These are phyloP conservation scores for Hippocampus zosterae DNA, from an alignment of 2,113 vertebrate species.

Conservation along the genomic window DNA sequence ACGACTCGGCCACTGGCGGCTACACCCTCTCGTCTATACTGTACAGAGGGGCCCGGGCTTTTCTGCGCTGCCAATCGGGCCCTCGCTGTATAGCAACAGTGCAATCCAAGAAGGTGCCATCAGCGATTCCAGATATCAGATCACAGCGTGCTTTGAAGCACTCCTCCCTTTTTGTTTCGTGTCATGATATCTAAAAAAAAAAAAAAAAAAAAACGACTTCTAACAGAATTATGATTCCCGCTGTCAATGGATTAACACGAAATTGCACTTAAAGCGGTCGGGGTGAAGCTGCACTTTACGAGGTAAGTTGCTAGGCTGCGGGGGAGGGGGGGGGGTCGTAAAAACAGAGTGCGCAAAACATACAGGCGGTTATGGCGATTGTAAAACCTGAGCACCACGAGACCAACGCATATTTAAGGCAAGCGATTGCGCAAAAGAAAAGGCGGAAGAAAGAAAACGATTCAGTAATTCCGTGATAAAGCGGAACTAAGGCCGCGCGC, in stretches of 20 bases:
- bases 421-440: conserved; percentile 34
- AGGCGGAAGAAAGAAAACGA: conserved; percentile 6
- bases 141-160: conserved; percentile 20
- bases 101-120: conserved; percentile 54
- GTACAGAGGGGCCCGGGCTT: conserved; percentile 38
- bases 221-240: conserved; percentile 43
- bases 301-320: conserved; percentile 40
- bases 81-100: conserved; percentile 44
- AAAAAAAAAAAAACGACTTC: conserved; percentile 9
- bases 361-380: neutral
- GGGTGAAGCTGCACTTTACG: conserved; percentile 43
- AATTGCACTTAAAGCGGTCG: conserved; percentile 35
- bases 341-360: conserved; percentile 20
- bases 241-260: conserved; percentile 49
- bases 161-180: conserved; percentile 27
- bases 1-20: conserved; percentile 54
- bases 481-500: too few species aligned
- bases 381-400: conserved; percentile 29
- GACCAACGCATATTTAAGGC: conserved; percentile 49
- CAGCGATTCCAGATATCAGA: conserved; percentile 33
- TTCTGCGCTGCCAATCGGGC: conserved; percentile 15
- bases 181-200: conserved; percentile 15
- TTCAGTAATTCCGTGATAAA: neutral
- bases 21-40: conserved; percentile 50
- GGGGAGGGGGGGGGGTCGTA: conserved; percentile 51